Conservation (phyloP, 1,140 invertebrate genomes). For the Phymastichus coffea region DNA sequence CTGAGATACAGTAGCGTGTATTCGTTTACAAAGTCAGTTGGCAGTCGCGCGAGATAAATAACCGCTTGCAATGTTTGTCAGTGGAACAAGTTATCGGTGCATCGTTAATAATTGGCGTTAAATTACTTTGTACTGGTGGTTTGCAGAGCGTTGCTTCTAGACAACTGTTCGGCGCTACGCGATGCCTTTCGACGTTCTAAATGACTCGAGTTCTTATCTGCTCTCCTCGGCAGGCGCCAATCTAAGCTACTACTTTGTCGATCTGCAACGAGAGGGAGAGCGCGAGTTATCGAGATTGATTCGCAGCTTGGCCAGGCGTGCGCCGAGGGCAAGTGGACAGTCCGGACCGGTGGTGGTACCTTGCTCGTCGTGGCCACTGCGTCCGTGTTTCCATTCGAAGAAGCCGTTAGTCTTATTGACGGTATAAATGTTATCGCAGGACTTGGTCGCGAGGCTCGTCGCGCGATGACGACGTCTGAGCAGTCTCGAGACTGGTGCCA, state of each 20-base stretch:
- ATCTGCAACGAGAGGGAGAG: conserved; percentile 34
- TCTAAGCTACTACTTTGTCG: conserved; percentile 52
- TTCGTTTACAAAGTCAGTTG: neutral
- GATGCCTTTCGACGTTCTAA: conserved; percentile 45
- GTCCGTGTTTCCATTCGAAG: conserved; percentile 46
- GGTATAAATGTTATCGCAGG: conserved; percentile 57
- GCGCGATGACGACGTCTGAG: conserved; percentile 51
- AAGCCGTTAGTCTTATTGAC: conserved; percentile 51
- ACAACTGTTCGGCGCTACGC: conserved; percentile 49
- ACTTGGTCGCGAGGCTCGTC: conserved; percentile 53
- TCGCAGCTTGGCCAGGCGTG: no score
- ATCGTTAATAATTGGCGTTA: neutral
- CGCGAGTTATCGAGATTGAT: no score
- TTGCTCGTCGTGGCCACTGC: conserved; percentile 39
- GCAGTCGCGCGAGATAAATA: neutral
- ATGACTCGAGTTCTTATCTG: conserved; percentile 38
- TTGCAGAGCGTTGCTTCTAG: conserved; percentile 44
- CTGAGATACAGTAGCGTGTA: conserved; percentile 33
- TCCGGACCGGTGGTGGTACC: conserved; percentile 38
- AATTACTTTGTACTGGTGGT: conserved; percentile 48
- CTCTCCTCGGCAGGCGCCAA: conserved; percentile 45
- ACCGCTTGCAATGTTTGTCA: neutral
- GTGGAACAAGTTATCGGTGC: neutral
- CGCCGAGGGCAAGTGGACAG: conserved; percentile 6
- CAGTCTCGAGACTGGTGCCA: conserved; percentile 56